Percentiles rank a stretch among this genome's conserved stretches.
phyloP scores from a whole-genome alignment of 2,888 invertebrate species.

The Gymnosoma rotundatum region DNA sequence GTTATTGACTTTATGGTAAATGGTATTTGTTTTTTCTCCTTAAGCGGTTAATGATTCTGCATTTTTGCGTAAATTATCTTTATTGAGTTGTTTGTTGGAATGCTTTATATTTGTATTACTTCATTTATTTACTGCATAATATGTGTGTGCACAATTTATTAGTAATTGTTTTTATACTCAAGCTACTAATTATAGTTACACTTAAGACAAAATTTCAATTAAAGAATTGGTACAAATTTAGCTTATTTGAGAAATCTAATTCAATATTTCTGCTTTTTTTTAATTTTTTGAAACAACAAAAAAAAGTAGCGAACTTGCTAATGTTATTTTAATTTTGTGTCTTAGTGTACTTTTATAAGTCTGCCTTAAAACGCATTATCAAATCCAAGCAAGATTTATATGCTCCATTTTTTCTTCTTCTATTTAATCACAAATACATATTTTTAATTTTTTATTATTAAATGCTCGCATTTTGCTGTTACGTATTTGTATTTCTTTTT shows the following conservation, averaged over 20 bases:
- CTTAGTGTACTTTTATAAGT: constrained; percentile 10
- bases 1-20: background rate
- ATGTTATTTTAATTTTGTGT: constrained; percentile 12
- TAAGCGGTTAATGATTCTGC: constrained; percentile 8
- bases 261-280: too few species aligned
- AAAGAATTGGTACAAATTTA: too few species aligned
- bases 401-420: constrained; percentile 51
- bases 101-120: constrained; percentile 35
- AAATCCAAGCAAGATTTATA: constrained; percentile 61
- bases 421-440: background rate
- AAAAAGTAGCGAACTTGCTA: background rate
- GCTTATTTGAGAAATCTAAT: too few species aligned
- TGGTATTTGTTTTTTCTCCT: background rate
- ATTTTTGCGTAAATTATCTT: constrained; percentile 14
- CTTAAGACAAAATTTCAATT: background rate
- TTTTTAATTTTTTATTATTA: constrained; percentile 44
- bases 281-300: too few species aligned
- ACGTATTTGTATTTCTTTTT: constrained; percentile 26
- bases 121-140: constrained; percentile 24
- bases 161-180: constrained; percentile 3
- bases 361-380: constrained; percentile 2
- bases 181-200: constrained; percentile 4
- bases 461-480: constrained; percentile 56
- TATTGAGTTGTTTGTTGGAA: constrained; percentile 7
- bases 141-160: constrained; percentile 6